phyloP scores from a whole-genome alignment of 2,797 vertebrate species.

The Arremon brunneinucha region DNA sequence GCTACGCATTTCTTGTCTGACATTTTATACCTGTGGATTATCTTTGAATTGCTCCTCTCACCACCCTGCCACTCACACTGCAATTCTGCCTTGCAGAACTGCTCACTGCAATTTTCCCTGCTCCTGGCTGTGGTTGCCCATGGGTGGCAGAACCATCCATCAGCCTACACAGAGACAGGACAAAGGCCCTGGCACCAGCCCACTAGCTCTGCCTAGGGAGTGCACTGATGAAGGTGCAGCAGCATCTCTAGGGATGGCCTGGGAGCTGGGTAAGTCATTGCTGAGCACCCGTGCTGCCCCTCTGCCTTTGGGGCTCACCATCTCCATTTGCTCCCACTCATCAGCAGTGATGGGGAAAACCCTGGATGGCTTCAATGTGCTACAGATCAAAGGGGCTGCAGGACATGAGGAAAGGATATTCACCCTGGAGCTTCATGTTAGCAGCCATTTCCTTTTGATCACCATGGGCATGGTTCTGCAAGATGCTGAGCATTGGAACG shows the following conservation, averaged over 20 bases:
- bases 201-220: neutral
- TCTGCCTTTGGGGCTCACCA: neutral
- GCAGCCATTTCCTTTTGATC: neutral
- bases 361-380: neutral
- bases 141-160: neutral
- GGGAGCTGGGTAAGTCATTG: neutral
- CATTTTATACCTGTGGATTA: neutral
- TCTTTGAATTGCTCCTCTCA: neutral
- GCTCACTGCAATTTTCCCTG: neutral
- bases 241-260: neutral
- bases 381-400: neutral
- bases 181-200: neutral
- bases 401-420: neutral
- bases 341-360: neutral
- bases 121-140: neutral
- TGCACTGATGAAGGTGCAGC: neutral
- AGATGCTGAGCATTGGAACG: neutral
- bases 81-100: neutral
- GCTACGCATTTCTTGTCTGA: neutral
- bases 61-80: rapidly evolving
- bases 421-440: neutral
- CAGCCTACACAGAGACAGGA: neutral
- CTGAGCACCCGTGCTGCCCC: rapidly evolving
- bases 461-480: rapidly evolving
- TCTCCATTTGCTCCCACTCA: neutral